Evolutionary conservation across 2,113 vertebrate genomes (phyloP), one percentile per base, ranked within the genome.

Genomic region (Physeter macrocephalus): DNA sequence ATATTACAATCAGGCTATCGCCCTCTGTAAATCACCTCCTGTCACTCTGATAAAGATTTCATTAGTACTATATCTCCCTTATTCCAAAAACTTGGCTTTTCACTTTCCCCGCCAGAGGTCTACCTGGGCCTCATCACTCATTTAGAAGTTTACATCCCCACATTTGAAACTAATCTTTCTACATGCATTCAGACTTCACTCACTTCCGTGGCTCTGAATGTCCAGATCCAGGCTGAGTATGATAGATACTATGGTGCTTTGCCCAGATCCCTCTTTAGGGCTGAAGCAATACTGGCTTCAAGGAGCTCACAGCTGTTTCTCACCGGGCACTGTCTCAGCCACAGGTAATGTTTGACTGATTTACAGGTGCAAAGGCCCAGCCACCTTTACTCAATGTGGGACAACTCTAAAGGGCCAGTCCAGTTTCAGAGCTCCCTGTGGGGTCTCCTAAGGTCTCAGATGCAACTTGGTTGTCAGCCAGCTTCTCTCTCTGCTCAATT

Each of bases 271-370:
- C 8, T 78, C 18, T 49, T 81, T 11, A 12, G 2, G 18, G 10
- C 9, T 1, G 1, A 71, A 64, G 2, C 21, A 27, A 10, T 12
- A 49, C 0, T 15, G 2, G 25, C 39, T 59, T 18, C 27, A 13
- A 27, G 0, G 11, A 49, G 25, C 8, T 72, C 34, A 71, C 34
- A 15, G 8, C 8, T 46, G 1, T 41, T 6, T 29, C 31, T 78
- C 2, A 12, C 20, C 0, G 29, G 41, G 12, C 1, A 1, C 14
- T 92, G 41, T 92, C 62, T 96, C 34, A 72, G 41, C 3, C 20
- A 69, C 10, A 87, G 54, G 27, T n/a, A 23, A 43, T 74, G 5
- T 21, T 10, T 75, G n/a, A 17, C 36, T 23, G 12, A 21, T n/a
- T 14, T 1, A 17, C 29, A 88, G 13, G 15, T 39, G 1, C 2